Conservation (phyloP, 2,888 invertebrate species). For the Sphinx pinastri region DNA sequence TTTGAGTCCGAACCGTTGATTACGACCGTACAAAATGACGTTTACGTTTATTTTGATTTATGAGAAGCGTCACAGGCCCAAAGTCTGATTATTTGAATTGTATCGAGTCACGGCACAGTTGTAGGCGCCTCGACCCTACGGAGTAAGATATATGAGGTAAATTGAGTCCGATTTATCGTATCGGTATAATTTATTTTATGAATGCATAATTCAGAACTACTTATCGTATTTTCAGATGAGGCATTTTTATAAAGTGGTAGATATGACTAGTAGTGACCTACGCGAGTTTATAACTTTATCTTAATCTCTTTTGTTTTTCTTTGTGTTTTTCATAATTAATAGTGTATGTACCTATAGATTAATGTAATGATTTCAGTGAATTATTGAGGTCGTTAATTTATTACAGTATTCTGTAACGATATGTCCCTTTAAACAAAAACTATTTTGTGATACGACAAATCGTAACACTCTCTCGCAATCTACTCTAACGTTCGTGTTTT, state of each 20-base stretch:
- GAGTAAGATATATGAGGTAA: neutral
- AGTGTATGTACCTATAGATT: too few species aligned
- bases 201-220: neutral
- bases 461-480: neutral
- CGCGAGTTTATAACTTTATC: too few species aligned
- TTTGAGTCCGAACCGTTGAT: conserved; percentile 39
- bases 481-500: conserved; percentile 38
- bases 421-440: too few species aligned
- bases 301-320: too few species aligned
- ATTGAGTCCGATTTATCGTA: conserved; percentile 6
- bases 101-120: conserved; percentile 44
- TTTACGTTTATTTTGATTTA: conserved; percentile 71
- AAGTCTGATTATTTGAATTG: conserved; percentile 59
- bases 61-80: conserved; percentile 50
- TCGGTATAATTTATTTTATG: neutral
- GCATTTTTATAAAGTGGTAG: too few species aligned
- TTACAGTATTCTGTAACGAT: too few species aligned
- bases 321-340: too few species aligned
- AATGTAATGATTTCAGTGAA: too few species aligned
- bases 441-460: conserved; percentile 16
- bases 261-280: too few species aligned
- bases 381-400: too few species aligned
- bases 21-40: conserved; percentile 67
- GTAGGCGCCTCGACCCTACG: neutral
- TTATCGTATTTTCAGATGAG: too few species aligned